Base-by-base conservation (phyloP, 2,797 vertebrate genomes). In the Eulemur albifrons region DNA sequence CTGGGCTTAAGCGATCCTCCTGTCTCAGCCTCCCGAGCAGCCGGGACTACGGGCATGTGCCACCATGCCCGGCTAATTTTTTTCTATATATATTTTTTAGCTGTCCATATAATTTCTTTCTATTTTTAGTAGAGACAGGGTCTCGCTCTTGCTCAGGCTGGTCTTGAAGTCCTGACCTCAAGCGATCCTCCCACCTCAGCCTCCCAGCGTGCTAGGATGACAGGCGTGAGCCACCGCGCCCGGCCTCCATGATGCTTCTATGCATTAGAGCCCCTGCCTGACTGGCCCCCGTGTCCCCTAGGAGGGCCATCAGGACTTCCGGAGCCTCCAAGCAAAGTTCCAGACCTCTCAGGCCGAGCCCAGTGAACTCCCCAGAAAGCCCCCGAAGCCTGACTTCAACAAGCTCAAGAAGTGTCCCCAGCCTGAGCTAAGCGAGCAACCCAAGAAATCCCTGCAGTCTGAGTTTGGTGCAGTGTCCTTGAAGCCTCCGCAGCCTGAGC, bases 301-400 rank as follows among this genome's bases (percentile, higher is more conserved):
- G 97, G 97, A 30, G 30, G 96, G 86, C 63, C 97, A 94, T 11
- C 95, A 97, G 89, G 95, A 97, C 82, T 97, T 98, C 72, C 94
- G 96, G 81, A 98, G 82, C 48, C 95, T 97, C 72, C 97, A 97
- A 93, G 97, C 97, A 43, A 97, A 95, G 83, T 98, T 98, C 95
- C 97, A 97, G 91, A 88, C 52, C 45, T 94, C 95, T 91, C 90
- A 84, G 88, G 15, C 52, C 0, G 93, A 96, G 76, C 54, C 91
- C 69, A 61, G 72, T 4, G 88, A 96, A 32, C 79, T 32, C 15
- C 69, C 93, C 67, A 65, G 18, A 54, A 97, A 87, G 70, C 11
- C 84, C 30, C n/a, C 27, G 2, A 75, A 73, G 59, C 59, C 79
- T 32, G 88, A 95, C 32, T 7, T 86, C 63, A 67, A 3, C 30